Evolutionary conservation across 2,113 vertebrate genomes (phyloP).

Genomic region (Anas platyrhynchos): DNA sequence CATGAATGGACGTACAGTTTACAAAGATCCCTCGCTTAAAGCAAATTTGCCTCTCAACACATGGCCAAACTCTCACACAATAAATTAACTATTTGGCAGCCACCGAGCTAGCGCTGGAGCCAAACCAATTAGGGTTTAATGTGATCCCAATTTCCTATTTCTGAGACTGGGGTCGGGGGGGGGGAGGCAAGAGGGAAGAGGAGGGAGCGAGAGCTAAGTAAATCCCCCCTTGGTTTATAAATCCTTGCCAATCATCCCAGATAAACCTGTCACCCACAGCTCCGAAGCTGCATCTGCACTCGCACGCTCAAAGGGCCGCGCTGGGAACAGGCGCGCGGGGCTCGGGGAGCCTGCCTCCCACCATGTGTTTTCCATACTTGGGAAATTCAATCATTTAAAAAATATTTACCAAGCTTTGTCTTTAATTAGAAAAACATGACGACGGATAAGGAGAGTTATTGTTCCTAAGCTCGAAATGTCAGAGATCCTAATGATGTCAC

Average conservation of each 20-base stretch:
- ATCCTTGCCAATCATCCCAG: slow-evolving; percentile 67
- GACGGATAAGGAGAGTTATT: slow-evolving; percentile 67
- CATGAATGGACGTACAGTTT: neutral
- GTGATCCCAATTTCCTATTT: slow-evolving; percentile 75
- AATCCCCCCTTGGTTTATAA: slow-evolving; percentile 69
- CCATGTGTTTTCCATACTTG: slow-evolving; percentile 74
- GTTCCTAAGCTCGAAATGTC: slow-evolving; percentile 66
- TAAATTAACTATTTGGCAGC: slow-evolving; percentile 76
- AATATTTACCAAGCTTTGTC: slow-evolving; percentile 73
- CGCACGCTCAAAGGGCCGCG: slow-evolving; percentile 11
- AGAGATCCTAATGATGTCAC: slow-evolving; percentile 58
- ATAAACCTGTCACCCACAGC: slow-evolving; percentile 69
- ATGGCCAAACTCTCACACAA: slow-evolving; percentile 73
- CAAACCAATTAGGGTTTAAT: slow-evolving; percentile 76
- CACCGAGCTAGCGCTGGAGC: slow-evolving; percentile 53
- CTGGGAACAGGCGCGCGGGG: slow-evolving; percentile 38
- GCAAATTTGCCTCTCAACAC: slow-evolving; percentile 71
- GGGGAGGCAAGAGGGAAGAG: neutral
- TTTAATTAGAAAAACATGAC: slow-evolving; percentile 75
- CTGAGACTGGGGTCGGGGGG: slow-evolving; percentile 16
- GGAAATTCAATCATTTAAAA: slow-evolving; percentile 76
- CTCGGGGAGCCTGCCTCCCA: slow-evolving; percentile 38
- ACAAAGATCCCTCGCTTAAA: slow-evolving; percentile 67
- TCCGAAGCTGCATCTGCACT: slow-evolving; percentile 43
- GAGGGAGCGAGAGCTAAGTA: slow-evolving; percentile 30